Conservation (phyloP, 2,888 invertebrate species). For the Uloborus plumipes region DNA sequence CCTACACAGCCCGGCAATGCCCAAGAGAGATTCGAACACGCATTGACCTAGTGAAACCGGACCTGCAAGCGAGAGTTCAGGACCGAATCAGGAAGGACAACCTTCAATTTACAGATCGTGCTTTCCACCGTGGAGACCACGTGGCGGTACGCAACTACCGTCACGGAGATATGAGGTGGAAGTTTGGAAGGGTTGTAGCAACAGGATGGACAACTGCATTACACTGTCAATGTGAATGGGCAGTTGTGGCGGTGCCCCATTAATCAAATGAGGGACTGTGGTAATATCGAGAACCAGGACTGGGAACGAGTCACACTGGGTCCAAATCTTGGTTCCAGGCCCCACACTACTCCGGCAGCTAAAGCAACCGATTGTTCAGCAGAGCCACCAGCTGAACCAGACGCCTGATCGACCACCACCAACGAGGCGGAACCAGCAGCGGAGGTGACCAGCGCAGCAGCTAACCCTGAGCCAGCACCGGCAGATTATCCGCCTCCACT, state of each 20-base stretch:
- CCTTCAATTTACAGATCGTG: background rate
- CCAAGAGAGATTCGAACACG: background rate
- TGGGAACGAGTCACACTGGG: no score
- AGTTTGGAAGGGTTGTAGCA: slow-evolving; percentile 1
- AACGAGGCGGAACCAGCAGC: no score
- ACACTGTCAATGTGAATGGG: background rate
- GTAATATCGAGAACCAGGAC: background rate
- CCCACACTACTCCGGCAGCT: no score
- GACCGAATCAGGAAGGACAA: background rate
- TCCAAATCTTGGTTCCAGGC: no score
- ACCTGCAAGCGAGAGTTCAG: background rate
- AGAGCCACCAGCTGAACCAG: no score
- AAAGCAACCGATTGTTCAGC: no score
- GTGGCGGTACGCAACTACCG: background rate
- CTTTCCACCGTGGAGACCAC: background rate
- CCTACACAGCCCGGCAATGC: slow-evolving; percentile 16
- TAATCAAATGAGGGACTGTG: background rate
- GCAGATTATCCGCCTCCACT: no score
- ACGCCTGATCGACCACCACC: no score
- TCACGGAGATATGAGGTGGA: background rate
- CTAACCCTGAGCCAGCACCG: no score
- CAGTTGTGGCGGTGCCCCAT: background rate
- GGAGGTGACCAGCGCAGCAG: no score
- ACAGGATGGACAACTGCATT: slow-evolving; percentile 5
- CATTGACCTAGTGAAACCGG: background rate